phyloP scores from a whole-genome alignment of 2,888 invertebrate genomes.

The Artemia sp. region DNA sequence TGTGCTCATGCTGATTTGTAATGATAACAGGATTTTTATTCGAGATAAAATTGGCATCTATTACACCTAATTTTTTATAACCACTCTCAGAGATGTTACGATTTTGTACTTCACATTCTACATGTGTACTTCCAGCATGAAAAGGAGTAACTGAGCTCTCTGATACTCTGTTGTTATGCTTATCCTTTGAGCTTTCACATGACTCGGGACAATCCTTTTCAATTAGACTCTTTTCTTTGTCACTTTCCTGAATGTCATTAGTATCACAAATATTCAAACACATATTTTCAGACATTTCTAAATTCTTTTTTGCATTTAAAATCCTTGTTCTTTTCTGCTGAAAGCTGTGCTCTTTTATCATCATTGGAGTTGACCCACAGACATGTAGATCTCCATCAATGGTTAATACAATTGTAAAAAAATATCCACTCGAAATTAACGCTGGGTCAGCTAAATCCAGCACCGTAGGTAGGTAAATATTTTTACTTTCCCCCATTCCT shows the following conservation, averaged over 20 bases:
- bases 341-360: not conserved
- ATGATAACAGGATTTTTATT: not conserved
- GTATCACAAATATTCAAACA: not conserved
- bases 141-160: not conserved
- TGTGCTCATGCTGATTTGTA: not conserved
- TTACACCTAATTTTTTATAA: not conserved
- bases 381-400: not conserved
- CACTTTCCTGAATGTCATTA: not conserved
- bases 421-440: not conserved
- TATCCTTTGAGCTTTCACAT: no score
- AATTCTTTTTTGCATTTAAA: conserved; percentile 6
- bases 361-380: conserved; percentile 6
- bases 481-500: not conserved
- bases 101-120: not conserved
- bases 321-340: conserved; percentile 3
- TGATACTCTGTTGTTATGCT: not conserved
- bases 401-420: not conserved
- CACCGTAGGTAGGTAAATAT: not conserved
- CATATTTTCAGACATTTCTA: not conserved
- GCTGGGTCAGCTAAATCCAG: not conserved
- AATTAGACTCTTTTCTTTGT: not conserved
- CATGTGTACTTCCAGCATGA: no score
- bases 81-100: not conserved
- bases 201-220: no score
- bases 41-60: no score